Conservation (phyloP, 2,888 invertebrate species). For the Callosobruchus maculatus region DNA sequence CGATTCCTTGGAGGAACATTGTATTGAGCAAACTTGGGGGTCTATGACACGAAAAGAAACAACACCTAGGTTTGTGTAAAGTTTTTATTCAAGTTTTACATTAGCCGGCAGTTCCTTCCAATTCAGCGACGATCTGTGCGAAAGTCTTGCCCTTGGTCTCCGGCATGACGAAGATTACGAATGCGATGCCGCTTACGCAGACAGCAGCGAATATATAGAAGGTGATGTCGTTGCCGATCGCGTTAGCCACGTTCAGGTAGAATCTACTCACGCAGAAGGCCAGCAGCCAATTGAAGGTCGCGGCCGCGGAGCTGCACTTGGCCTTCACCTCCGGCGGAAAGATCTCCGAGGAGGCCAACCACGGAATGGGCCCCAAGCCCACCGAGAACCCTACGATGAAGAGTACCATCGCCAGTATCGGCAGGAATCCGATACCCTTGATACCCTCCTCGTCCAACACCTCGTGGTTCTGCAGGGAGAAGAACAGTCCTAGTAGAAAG, state of each 20-base stretch:
- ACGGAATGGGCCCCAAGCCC: constrained; percentile 84
- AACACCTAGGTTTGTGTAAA: too few species aligned
- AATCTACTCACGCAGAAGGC: constrained; percentile 78
- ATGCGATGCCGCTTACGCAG: constrained; percentile 61
- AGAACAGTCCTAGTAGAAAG: constrained; percentile 67
- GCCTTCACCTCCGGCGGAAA: constrained; percentile 77
- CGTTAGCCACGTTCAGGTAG: constrained; percentile 56
- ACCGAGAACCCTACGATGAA: constrained; percentile 79
- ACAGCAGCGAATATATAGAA: constrained; percentile 74
- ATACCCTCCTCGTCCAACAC: constrained; percentile 47
- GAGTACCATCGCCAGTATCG: constrained; percentile 66
- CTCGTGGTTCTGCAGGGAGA: constrained; percentile 49
- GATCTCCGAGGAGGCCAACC: constrained; percentile 81
- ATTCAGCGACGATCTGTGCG: constrained; percentile 32
- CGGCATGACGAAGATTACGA: constrained; percentile 48
- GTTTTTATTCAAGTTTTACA: too few species aligned
- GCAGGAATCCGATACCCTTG: constrained; percentile 64
- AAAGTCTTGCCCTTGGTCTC: constrained; percentile 43
- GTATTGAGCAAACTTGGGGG: too few species aligned
- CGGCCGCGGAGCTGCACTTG: constrained; percentile 72
- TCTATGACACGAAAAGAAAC: too few species aligned
- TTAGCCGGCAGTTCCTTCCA: constrained; percentile 1
- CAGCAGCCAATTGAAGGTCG: constrained; percentile 79
- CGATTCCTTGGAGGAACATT: too few species aligned
- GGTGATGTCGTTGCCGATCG: constrained; percentile 60